Conservation (phyloP, 2,113 vertebrate species). For the Alces alces region DNA sequence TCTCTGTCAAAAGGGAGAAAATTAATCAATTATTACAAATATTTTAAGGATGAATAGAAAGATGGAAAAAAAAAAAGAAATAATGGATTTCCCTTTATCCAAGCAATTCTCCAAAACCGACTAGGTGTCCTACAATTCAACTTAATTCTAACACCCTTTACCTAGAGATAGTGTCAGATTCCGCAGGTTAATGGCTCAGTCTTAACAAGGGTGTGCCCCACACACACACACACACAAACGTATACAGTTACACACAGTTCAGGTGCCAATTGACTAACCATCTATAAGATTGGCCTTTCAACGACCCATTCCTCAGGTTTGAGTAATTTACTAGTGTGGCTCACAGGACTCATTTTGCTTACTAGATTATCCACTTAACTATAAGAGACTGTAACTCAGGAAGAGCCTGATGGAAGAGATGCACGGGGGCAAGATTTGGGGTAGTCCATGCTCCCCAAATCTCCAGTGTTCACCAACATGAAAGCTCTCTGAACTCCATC, state of each 20-base stretch:
- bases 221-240: not conserved
- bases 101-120: not conserved
- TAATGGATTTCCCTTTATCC: not conserved
- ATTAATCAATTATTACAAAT: not conserved
- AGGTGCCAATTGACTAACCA: not conserved
- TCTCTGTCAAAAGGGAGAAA: not conserved
- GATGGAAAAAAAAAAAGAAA: not conserved
- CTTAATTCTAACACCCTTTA: not conserved
- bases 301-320: not conserved
- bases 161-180: not conserved
- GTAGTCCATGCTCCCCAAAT: no score
- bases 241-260: not conserved
- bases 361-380: not conserved
- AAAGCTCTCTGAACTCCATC: not conserved
- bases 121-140: not conserved
- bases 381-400: not conserved
- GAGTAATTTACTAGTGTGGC: not conserved
- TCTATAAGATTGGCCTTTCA: not conserved
- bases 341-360: not conserved
- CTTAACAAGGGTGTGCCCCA: not conserved
- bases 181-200: not conserved
- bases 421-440: not conserved
- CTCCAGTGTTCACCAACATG: not conserved
- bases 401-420: not conserved
- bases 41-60: not conserved